These are phyloP conservation scores for Hymenochirus boettgeri DNA, from an alignment of 2,113 vertebrate genomes.

Conservation along the genomic window DNA sequence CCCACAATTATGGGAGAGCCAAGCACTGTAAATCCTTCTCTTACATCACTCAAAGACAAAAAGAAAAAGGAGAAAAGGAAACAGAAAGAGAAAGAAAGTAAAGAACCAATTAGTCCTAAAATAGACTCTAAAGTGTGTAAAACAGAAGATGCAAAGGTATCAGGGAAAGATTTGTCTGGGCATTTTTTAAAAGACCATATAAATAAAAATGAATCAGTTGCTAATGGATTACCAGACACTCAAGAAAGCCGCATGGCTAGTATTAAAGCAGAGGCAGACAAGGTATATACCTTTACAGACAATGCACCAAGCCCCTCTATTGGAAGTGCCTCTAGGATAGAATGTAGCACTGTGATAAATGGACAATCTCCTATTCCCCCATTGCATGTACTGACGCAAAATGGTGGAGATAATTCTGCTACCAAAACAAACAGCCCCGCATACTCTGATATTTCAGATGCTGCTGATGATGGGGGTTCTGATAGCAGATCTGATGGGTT, in stretches of 20 bases:
- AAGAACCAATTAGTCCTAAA: conserved; percentile 76
- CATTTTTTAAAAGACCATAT: conserved; percentile 96
- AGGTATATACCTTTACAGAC: conserved; percentile 97
- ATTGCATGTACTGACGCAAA: conserved; percentile 68
- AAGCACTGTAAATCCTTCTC: conserved; percentile 77
- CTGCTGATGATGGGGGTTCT: conserved; percentile 86
- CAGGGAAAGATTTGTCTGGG: conserved; percentile 79
- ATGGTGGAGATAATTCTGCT: conserved; percentile 62
- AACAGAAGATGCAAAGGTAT: conserved; percentile 78
- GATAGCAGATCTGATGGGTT: conserved; percentile 83
- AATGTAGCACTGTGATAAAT: conserved; percentile 74
- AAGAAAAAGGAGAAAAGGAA: conserved; percentile 93
- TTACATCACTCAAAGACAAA: conserved; percentile 85
- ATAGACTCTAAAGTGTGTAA: conserved; percentile 75
- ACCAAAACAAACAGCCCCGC: conserved; percentile 94
- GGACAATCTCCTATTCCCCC: conserved; percentile 68
- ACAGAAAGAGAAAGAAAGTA: conserved; percentile 81
- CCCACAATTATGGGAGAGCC: conserved; percentile 87
- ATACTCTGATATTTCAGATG: conserved; percentile 96
- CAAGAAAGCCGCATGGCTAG: conserved; percentile 97
- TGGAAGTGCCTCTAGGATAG: conserved; percentile 82
- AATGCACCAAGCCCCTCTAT: conserved; percentile 97
- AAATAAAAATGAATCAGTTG: conserved; percentile 80
- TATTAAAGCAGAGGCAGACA: conserved; percentile 95
- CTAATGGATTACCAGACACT: conserved; percentile 80